Conservation (phyloP, 2,888 invertebrate genomes). For the Lutraria lutraria region DNA sequence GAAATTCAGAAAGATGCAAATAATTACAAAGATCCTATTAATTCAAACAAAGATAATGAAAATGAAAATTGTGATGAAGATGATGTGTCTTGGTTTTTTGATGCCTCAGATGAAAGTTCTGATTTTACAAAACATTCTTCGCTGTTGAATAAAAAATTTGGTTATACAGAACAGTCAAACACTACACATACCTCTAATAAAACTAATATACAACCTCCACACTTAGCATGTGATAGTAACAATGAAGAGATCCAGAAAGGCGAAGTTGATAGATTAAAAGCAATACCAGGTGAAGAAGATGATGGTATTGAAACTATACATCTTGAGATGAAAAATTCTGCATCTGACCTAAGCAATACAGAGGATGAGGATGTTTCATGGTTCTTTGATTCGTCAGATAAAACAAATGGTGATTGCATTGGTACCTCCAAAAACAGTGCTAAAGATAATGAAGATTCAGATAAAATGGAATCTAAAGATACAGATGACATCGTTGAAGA, state of each 20-base stretch:
- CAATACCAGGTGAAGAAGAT: background rate
- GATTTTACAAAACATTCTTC: background rate
- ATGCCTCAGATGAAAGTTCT: background rate
- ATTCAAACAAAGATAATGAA: background rate
- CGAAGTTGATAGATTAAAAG: background rate
- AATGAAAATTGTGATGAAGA: background rate
- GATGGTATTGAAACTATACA: slow-evolving; percentile 30
- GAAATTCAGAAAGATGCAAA: background rate
- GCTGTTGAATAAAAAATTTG: background rate
- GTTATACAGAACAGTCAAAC: background rate
- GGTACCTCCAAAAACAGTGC: background rate
- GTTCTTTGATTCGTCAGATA: slow-evolving; percentile 39
- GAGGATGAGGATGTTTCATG: slow-evolving; percentile 36
- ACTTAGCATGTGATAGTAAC: background rate
- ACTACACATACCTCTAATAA: background rate
- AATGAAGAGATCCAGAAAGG: background rate
- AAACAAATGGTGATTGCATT: background rate
- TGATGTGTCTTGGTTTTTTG: slow-evolving; percentile 23
- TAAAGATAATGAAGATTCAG: background rate
- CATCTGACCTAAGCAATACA: background rate
- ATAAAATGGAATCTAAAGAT: background rate
- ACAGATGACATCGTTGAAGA: slow-evolving; percentile 32
- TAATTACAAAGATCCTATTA: background rate
- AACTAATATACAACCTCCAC: background rate
- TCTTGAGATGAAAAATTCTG: slow-evolving; percentile 33